Evolutionary conservation across 2,797 vertebrate species (phyloP).

Genomic region (Anabacerthia variegaticeps): DNA sequence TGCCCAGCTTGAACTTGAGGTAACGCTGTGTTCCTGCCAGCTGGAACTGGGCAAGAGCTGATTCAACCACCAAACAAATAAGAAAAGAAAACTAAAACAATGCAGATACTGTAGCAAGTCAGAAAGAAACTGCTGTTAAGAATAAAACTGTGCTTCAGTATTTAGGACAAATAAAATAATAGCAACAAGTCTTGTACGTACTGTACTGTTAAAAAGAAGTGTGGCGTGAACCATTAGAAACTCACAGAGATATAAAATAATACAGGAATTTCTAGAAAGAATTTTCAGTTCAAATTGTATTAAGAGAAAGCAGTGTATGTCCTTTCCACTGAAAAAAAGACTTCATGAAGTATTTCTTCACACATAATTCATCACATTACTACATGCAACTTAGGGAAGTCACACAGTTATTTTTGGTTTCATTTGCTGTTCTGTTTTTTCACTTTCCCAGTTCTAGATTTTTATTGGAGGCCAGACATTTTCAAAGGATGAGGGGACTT

Average conservation of each 20-base stretch:
- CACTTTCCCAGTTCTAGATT: background rate
- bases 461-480: background rate
- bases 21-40: constrained; percentile 74
- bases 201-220: background rate
- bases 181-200: background rate
- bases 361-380: background rate
- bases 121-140: constrained; percentile 53
- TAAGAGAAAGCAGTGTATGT: background rate
- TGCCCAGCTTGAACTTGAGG: constrained; percentile 83
- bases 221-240: background rate
- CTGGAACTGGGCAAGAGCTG: constrained; percentile 71
- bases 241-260: background rate
- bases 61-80: constrained; percentile 66
- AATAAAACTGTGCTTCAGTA: constrained; percentile 24
- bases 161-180: background rate
- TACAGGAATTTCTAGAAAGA: background rate
- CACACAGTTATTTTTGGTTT: background rate
- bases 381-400: background rate
- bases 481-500: background rate
- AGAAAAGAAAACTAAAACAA: constrained; percentile 64
- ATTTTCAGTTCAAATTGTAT: background rate
- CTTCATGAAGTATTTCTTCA: background rate
- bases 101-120: constrained; percentile 48
- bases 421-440: background rate
- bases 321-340: background rate